phyloP scores from a whole-genome alignment of 2,113 vertebrate genomes.

The Scatophagus argus region DNA sequence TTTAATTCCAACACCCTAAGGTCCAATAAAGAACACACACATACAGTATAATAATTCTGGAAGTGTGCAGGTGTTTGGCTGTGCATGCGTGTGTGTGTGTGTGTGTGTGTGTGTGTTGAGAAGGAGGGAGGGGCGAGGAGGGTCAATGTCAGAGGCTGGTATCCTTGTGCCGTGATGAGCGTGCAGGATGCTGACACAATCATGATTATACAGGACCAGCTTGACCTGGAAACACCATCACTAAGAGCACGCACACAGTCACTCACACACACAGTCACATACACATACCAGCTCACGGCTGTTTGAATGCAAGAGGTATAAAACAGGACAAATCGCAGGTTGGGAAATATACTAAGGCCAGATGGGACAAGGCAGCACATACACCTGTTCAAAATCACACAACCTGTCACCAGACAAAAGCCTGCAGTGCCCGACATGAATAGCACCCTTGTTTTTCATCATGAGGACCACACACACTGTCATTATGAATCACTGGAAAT shows the following conservation, averaged over 20 bases:
- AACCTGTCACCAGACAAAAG: constrained; percentile 66
- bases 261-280: constrained; percentile 18
- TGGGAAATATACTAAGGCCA: constrained; percentile 67
- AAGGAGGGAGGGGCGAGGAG: background rate
- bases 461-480: constrained; percentile 40
- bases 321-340: constrained; percentile 67
- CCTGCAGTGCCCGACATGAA: constrained; percentile 53
- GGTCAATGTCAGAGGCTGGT: constrained; percentile 72
- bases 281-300: constrained; percentile 17
- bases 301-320: constrained; percentile 44
- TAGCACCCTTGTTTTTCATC: constrained; percentile 62
- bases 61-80: background rate
- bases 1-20: constrained; percentile 42
- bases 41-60: constrained; percentile 15
- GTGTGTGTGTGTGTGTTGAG: constrained; percentile 3
- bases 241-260: constrained; percentile 11
- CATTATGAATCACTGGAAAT: constrained; percentile 53
- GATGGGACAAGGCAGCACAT: constrained; percentile 64
- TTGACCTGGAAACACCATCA: constrained; percentile 66
- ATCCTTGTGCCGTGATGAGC: constrained; percentile 69
- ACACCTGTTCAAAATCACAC: constrained; percentile 71
- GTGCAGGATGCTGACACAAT: constrained; percentile 49
- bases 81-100: constrained; percentile 10
- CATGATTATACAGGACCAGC: constrained; percentile 69
- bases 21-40: constrained; percentile 23